Evolutionary conservation across 2,113 vertebrate species (phyloP).

Genomic region (Desmodus rotundus): DNA sequence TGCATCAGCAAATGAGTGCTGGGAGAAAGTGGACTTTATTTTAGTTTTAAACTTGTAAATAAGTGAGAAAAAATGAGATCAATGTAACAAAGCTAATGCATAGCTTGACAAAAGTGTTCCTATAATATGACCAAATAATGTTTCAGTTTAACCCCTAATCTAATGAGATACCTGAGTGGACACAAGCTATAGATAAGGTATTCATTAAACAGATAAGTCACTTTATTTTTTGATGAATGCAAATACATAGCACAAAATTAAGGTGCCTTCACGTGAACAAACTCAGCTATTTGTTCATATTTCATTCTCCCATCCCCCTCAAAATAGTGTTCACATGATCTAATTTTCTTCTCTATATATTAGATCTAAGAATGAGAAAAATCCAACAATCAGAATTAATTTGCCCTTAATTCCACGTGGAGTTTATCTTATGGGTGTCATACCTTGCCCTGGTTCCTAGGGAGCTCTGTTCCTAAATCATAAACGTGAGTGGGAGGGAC

Average conservation of each 20-base stretch:
- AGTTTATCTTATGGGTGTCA: neutral
- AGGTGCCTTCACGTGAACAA: neutral
- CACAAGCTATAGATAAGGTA: slow-evolving; percentile 30
- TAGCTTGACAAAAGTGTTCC: slow-evolving; percentile 44
- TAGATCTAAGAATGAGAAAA: neutral
- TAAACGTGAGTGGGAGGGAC: neutral
- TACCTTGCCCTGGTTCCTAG: neutral
- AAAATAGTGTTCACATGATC: neutral
- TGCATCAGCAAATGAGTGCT: slow-evolving; percentile 27
- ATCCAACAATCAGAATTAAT: neutral
- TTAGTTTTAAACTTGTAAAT: slow-evolving; percentile 58
- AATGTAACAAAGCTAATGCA: slow-evolving; percentile 34
- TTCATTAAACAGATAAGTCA: slow-evolving; percentile 50
- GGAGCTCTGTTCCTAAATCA: neutral
- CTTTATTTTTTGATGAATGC: slow-evolving; percentile 54
- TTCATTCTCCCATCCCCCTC: neutral
- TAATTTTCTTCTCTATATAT: neutral
- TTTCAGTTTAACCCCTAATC: slow-evolving; percentile 68
- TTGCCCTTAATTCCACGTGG: neutral
- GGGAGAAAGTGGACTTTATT: slow-evolving; percentile 52
- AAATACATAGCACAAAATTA: slow-evolving; percentile 43
- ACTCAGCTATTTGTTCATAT: neutral
- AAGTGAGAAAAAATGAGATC: slow-evolving; percentile 51
- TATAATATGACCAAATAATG: slow-evolving; percentile 60
- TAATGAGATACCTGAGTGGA: slow-evolving; percentile 58